These are phyloP conservation scores for Echinops telfairi DNA, from an alignment of 2,113 vertebrate species.

Conservation along the genomic window DNA sequence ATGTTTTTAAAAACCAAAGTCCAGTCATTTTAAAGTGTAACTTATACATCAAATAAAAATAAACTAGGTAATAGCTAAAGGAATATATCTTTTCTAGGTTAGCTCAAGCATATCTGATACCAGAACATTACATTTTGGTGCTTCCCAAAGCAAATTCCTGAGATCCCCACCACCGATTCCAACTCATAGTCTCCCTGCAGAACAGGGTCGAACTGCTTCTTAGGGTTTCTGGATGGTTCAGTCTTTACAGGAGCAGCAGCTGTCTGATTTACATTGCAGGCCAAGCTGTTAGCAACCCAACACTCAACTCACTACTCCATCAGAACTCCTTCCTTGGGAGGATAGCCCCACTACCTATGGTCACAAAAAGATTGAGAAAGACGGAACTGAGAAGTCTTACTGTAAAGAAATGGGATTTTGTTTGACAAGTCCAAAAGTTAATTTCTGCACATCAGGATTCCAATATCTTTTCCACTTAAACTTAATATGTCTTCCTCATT, in stretches of 20 bases:
- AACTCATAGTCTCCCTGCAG: too few relatives aligned
- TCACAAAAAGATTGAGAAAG: slow-evolving; percentile 57
- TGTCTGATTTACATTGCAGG: too few relatives aligned
- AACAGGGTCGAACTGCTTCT: too few relatives aligned
- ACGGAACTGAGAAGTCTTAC: slow-evolving; percentile 8
- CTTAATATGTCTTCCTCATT: slow-evolving; percentile 39
- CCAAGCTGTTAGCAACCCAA: too few relatives aligned
- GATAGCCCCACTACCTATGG: slow-evolving; percentile 17
- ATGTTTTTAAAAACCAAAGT: slow-evolving; percentile 23
- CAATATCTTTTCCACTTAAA: slow-evolving; percentile 37
- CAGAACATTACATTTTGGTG: slow-evolving; percentile 37
- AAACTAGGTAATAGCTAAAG: slow-evolving; percentile 45
- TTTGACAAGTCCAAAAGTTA: slow-evolving; percentile 42
- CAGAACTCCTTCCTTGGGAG: neutral
- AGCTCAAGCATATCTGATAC: slow-evolving; percentile 57
- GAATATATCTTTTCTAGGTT: slow-evolving; percentile 54
- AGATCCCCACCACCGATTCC: neutral
- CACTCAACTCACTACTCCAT: too few relatives aligned
- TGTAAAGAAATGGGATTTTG: slow-evolving; percentile 67
- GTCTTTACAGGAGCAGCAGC: too few relatives aligned
- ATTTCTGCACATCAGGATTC: slow-evolving; percentile 15
- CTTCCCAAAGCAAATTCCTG: slow-evolving; percentile 24
- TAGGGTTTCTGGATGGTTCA: too few relatives aligned
- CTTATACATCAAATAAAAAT: slow-evolving; percentile 54
- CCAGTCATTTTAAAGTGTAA: slow-evolving; percentile 55